phyloP scores from a whole-genome alignment of 2,113 vertebrate genomes.

The Plecotus auritus region DNA sequence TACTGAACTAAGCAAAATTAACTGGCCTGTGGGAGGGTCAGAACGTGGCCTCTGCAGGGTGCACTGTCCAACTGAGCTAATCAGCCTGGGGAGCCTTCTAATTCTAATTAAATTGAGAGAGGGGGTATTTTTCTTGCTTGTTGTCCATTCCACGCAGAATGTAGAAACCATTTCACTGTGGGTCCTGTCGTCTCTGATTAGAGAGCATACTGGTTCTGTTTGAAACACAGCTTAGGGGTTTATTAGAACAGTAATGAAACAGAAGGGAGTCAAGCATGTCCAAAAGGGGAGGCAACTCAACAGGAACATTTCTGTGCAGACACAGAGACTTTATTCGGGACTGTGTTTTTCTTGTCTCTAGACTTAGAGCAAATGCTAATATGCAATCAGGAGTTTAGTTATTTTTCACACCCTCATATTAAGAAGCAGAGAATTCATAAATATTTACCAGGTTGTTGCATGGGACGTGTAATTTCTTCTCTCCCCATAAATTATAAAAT shows the following conservation, averaged over 20 bases:
- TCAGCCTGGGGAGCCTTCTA: not conserved
- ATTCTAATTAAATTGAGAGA: constrained; percentile 48
- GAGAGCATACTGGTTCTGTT: not conserved
- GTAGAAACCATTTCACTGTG: not conserved
- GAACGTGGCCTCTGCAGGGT: not conserved
- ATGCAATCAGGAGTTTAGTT: constrained; percentile 37
- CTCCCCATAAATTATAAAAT: constrained; percentile 54
- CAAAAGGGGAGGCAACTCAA: not conserved
- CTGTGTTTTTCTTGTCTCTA: not conserved
- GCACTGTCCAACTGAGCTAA: not conserved
- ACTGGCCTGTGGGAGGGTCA: not conserved
- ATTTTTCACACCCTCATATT: constrained; percentile 45
- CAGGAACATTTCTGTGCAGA: not conserved
- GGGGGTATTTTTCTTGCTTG: not conserved
- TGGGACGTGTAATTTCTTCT: constrained; percentile 43
- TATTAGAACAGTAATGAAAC: constrained; percentile 45
- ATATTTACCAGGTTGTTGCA: constrained; percentile 60
- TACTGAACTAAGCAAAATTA: constrained; percentile 18
- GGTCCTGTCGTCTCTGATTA: not conserved
- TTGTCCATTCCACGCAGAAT: not conserved
- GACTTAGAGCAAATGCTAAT: constrained; percentile 13
- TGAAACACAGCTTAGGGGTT: not conserved
- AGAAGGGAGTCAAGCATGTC: constrained; percentile 7
- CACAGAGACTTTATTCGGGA: not conserved
- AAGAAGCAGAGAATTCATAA: constrained; percentile 58